Base-by-base conservation (phyloP, 2,797 vertebrate genomes). In the Psittacula echo region DNA sequence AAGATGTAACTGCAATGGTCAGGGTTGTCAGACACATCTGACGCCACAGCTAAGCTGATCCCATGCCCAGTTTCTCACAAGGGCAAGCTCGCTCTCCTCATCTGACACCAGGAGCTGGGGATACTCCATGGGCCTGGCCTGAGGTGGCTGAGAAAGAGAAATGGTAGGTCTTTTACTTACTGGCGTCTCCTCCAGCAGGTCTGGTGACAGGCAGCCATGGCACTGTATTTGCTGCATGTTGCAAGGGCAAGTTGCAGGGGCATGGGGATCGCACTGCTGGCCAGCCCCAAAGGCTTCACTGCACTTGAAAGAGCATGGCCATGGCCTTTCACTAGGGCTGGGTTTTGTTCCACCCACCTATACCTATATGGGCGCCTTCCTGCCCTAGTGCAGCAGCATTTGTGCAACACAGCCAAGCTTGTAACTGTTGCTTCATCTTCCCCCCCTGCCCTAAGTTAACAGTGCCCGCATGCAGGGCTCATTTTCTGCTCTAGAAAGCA, bases 181-280 rank as follows among this genome's bases (percentile, higher is more conserved):
- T 32, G 30, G 3, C 1, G 2, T 16, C 22, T 66, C 5, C 32
- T 82, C 15, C 5, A 0, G 0, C 41, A 17, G 39, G n/a, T 15
- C 21, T 66, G 39, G 21, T 37, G 51, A 65, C 41, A 61, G 47
- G 13, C 47, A 76, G 50, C 58, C 18, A 11, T 21, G 65, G 39
- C 24, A 17, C 16, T 22, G 44, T 22, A 7, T 44, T 88, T 78
- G 77, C 66, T 37, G 21, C 34, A 37, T 65, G 19, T 5, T 51
- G 39, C 11, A 5, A 32, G 47, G 29, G 19, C 24, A 54, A 44
- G 22, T 2, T 64, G 77, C 41, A 16, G 34, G 44, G 19, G 42
- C 16, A 13, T 0, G 1, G 30, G 24, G 16, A 62, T 37, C 9
- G 13, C 45, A 24, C 18, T 5, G 7, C 32, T 30, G 22, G 9